Evolutionary conservation across 2,888 invertebrate genomes (phyloP).

Genomic region (Diarsia rubi): DNA sequence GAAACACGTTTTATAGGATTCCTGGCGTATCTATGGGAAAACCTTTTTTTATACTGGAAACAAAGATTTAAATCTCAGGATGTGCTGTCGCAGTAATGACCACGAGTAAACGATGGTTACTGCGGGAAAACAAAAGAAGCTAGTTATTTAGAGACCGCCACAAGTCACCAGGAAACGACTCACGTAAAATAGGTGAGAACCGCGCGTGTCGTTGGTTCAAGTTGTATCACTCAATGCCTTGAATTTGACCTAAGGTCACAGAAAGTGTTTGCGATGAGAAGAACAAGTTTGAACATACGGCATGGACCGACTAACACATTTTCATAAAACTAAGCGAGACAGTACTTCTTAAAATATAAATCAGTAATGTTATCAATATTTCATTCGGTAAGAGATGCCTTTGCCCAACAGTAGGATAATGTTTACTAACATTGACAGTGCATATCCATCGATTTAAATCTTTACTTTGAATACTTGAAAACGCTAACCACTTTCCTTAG

Average conservation of each 20-base stretch:
- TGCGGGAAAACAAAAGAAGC: not conserved
- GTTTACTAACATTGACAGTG: too few species aligned
- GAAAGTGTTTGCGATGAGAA: not conserved
- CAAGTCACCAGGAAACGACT: not conserved
- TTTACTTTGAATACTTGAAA: conserved; percentile 5
- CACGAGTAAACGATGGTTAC: not conserved
- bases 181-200: not conserved
- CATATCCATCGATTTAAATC: not conserved
- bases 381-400: not conserved
- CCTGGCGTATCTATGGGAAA: conserved; percentile 40
- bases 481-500: conserved; percentile 11
- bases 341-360: not conserved
- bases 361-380: not conserved
- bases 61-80: not conserved
- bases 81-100: not conserved
- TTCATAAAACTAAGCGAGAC: not conserved
- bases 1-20: conserved; percentile 48
- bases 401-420: not conserved
- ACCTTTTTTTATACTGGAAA: conserved; percentile 18
- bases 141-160: not conserved
- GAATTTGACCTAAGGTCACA: not conserved
- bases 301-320: not conserved
- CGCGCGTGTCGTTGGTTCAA: not conserved
- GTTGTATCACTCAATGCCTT: not conserved
- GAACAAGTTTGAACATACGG: not conserved